Evolutionary conservation across 2,797 vertebrate species (phyloP), one percentile per base, ranked within the genome.

Genomic region (Numenius phaeopus): DNA sequence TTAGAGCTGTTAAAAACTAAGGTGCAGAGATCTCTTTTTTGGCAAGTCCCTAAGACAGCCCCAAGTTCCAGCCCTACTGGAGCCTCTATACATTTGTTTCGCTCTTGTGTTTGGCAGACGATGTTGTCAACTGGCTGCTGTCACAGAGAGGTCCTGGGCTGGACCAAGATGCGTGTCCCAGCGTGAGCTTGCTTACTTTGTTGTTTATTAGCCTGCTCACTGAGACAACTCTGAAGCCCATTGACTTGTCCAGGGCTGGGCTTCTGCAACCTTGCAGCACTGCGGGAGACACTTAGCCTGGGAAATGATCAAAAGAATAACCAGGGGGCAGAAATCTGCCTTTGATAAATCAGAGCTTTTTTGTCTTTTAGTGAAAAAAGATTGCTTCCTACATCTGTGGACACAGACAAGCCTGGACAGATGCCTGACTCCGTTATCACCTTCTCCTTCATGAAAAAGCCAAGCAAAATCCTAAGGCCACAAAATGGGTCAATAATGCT

Each of bases 241-340:
- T 65, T 80, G 64, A 46, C 52, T 83, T 91, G 37, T 80, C n/a
- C 2, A 2, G 1, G 40, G 32, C 73, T 84, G 32, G 62, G 73
- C 39, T 82, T 88, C 70, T 91, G 70, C 83, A 91, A 0, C 69
- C 44, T 86, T 75, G 59, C 57, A 93, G 46, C 72, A 20, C 70
- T 61, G 42, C 2, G 1, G 76, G 91, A 87, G 80, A 57, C 49
- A 27, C 12, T 66, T 40, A 54, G 44, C 47, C n/a, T 75, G 76
- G 52, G 72, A 95, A 75, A 29, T 10, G 61, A 87, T 96, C 85
- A 89, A 95, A 95, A 49, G 80, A 71, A 72, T 76, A 78, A 89
- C 15, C 54, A 62, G 70, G 61, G 95, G 61, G 58, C 46, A 64
- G 61, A 72, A 94, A 67, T 71, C 69, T 91, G 72, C 62, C 52